Percentiles rank a stretch among this genome's conserved stretches.
Evolutionary conservation across 2,888 invertebrate species (phyloP).

Genomic region (Torymus auratus): DNA sequence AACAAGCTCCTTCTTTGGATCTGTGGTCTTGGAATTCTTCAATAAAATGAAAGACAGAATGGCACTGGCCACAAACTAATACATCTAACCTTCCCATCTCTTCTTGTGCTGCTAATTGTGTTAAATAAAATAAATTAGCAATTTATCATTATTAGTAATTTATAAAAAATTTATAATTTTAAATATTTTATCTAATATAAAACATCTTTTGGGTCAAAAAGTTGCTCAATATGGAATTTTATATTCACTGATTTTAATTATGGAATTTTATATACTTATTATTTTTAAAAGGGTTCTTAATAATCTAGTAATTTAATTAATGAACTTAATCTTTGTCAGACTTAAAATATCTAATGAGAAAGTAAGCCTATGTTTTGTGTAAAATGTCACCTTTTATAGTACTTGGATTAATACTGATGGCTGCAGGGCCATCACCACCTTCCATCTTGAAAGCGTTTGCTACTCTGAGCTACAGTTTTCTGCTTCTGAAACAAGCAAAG

Average conservation of each 20-base stretch:
- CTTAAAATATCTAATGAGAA: no score
- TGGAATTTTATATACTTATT: no score
- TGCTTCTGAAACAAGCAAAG: slow-evolving; percentile 29
- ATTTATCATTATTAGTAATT: slow-evolving; percentile 27
- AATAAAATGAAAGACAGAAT: slow-evolving; percentile 87
- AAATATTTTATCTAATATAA: no score
- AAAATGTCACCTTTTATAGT: slow-evolving; percentile 70
- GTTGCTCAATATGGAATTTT: no score
- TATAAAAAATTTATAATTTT: no score
- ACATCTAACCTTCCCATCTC: slow-evolving; percentile 87
- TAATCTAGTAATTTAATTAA: no score
- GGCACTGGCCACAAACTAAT: slow-evolving; percentile 90
- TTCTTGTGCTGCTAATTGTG: slow-evolving; percentile 83
- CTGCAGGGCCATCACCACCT: slow-evolving; percentile 73
- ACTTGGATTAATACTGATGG: slow-evolving; percentile 72
- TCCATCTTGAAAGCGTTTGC: slow-evolving; percentile 69
- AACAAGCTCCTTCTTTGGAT: slow-evolving; percentile 79
- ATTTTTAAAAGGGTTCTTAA: no score
- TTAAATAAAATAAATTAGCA: slow-evolving; percentile 1
- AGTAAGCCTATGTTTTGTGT: neutral
- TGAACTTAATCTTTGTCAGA: no score
- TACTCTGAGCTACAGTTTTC: slow-evolving; percentile 29
- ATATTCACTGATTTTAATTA: no score
- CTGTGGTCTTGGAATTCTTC: slow-evolving; percentile 89
- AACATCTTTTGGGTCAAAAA: no score